Percentiles rank a stretch among this genome's conserved stretches.
phyloP scores from a whole-genome alignment of 2,797 vertebrate genomes.

The Pitangus sulphuratus region DNA sequence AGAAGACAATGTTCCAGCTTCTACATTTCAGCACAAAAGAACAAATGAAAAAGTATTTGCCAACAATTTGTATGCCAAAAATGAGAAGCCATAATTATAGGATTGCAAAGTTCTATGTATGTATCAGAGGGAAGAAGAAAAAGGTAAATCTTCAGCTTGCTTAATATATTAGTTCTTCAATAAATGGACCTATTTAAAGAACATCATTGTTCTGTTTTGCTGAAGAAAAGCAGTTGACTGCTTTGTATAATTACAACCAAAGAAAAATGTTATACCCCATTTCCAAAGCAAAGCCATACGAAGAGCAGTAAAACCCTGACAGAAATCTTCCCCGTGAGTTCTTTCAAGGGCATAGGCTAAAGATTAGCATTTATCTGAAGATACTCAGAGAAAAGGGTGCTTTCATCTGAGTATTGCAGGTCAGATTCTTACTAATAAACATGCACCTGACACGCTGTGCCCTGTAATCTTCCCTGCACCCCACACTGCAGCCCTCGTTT shows the following conservation, averaged over 20 bases:
- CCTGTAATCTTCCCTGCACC: constrained; percentile 34
- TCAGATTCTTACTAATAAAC: constrained; percentile 58
- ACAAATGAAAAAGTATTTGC: neutral
- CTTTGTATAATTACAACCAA: constrained; percentile 50
- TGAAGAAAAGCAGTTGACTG: constrained; percentile 41
- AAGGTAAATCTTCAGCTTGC: constrained; percentile 18
- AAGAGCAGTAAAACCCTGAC: neutral
- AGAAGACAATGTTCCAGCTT: neutral
- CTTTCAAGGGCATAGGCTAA: constrained; percentile 8
- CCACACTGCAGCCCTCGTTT: constrained; percentile 37
- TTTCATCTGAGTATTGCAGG: constrained; percentile 41
- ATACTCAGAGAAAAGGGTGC: neutral
- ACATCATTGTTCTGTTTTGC: constrained; percentile 16
- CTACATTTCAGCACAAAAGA: neutral
- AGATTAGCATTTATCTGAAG: constrained; percentile 55
- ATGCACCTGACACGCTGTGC: neutral
- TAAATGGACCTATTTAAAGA: constrained; percentile 54
- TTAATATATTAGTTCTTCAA: constrained; percentile 38
- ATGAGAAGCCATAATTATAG: constrained; percentile 45
- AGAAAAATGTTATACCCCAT: neutral
- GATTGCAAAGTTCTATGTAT: neutral
- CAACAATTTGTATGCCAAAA: constrained; percentile 20
- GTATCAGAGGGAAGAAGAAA: neutral
- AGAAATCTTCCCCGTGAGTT: constrained; percentile 2
- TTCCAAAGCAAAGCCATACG: constrained; percentile 19